Evolutionary conservation across 2,888 invertebrate species (phyloP), one percentile per base, ranked within the genome.

Genomic region (Pyrgus malvae): DNA sequence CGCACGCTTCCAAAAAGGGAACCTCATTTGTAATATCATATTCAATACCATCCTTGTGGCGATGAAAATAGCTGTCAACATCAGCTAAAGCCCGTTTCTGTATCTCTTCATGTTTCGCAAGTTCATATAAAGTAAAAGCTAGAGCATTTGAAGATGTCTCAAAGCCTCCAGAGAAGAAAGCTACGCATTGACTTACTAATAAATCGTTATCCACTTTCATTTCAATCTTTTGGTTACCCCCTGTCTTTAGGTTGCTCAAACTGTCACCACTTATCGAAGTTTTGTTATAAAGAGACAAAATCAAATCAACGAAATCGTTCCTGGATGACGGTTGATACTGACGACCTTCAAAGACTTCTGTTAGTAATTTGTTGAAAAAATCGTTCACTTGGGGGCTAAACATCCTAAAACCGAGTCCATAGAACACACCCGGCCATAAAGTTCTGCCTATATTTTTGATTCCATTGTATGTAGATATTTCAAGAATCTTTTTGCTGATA

Each of bases 171-270:
- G 56, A 70, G 16, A 79, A 81, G 44, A 93, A 92, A 0, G 89
- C 63, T 5, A 90, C 75, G 0, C 91, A 87, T 53, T 93, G 92
- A 0, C 91, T 83, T 0, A 90, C 79, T 2, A 92, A 60, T 38
- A 92, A 68, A 3, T 86, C 75, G 4, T 90, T 65, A 0, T 83
- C 74, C 0, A 91, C 64, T 1, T 74, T 65, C 16, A 38, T 11
- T 9, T 1, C 12, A 3, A 33, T 9, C 8, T 48, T 38, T 16
- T 19, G 16, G 19, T 3, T 3, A 17, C 19, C n/a, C n/a, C n/a
- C 45, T 7, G 21, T 21, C 21, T 45, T 45, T 5, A 9, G 21
- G 5, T 74, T 77, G 0, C 35, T 67, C 16, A 82, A 59, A 48
- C 72, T 70, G 45, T 80, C 78, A 0, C 83, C 82, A 2, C 58